Base-by-base conservation (phyloP, 2,888 invertebrate genomes). In the Andrena flavipes region DNA sequence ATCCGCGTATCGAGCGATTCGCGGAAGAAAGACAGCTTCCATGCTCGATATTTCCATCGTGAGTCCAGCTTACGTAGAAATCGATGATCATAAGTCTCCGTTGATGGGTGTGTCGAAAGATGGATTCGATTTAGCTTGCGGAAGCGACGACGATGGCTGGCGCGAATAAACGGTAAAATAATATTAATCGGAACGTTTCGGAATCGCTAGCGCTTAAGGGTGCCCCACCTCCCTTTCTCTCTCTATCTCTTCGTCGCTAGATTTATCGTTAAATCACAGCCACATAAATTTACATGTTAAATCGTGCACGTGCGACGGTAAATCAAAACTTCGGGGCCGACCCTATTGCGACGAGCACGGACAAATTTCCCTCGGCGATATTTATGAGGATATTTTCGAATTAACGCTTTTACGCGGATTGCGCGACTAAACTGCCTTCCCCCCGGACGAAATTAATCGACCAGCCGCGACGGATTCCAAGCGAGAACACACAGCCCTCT, bases 201-300 rank as follows among this genome's bases (percentile, higher is more conserved):
- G 49, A 5, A 63, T 51, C 42, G 6, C 42, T 56, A 4, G 8
- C 51, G 29, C 54, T 62, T 70, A 74, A 60, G 64, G 74, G 35
- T 51, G 13, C 16, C 42, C 16, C 42, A 16, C 42, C 42, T 42
- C 49, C 42, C 51, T 20, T n/a, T 42, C 56, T 20, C 65, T 63
- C 30, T 20, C 30, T 26, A 42, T 42, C 42, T 42, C 42, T 26
- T 16, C n/a, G 42, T 51, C 51, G 48, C n/a, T 35, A 72, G 80
- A 82, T 82, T 82, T 81, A 80, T 80, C 70, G 75, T 65, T 56
- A 80, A 73, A 80, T 80, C 71, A 76, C 63, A 76, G 70, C 67
- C 70, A 70, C 76, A 82, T 82, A 82, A 82, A 82, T 82, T 82
- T 76, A 70, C 80, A 80, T 80, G 82, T 67, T 80, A 82, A 82